Evolutionary conservation across 2,113 vertebrate species (phyloP).

Genomic region (Hepsetus odoe): DNA sequence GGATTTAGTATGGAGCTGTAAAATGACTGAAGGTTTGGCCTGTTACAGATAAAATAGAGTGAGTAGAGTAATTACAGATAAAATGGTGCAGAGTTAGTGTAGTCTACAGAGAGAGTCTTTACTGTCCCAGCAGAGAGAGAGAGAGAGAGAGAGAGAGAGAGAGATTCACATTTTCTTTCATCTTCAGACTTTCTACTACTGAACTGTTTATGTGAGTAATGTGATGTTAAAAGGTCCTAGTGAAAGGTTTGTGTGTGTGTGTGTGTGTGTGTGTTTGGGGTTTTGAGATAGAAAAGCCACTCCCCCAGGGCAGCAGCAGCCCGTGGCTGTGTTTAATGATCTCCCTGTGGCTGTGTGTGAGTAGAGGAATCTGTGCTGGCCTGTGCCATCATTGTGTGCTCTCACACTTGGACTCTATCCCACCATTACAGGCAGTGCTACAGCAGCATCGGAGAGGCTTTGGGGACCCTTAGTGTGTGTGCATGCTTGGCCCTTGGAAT

Average conservation of each 20-base stretch:
- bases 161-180: neutral
- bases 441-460: neutral
- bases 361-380: neutral
- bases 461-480: neutral
- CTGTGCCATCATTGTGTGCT: neutral
- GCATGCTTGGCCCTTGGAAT: slow-evolving; percentile 7
- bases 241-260: neutral
- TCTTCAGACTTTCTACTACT: slow-evolving; percentile 9
- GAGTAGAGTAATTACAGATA: slow-evolving; percentile 12
- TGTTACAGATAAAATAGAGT: slow-evolving; percentile 15
- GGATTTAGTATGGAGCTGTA: slow-evolving; percentile 21
- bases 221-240: neutral
- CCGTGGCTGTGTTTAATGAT: slow-evolving; percentile 34
- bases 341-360: slow-evolving; percentile 12
- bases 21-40: slow-evolving; percentile 16
- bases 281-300: neutral
- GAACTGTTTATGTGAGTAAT: slow-evolving; percentile 9
- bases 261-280: neutral
- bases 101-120: slow-evolving; percentile 3
- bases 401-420: neutral
- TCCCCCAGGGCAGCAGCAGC: slow-evolving; percentile 16
- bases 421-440: neutral
- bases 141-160: neutral
- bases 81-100: slow-evolving; percentile 7
- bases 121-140: neutral